These are phyloP conservation scores for Rhabdomys pumilio DNA, from an alignment of 2,797 vertebrate species.

Conservation along the genomic window DNA sequence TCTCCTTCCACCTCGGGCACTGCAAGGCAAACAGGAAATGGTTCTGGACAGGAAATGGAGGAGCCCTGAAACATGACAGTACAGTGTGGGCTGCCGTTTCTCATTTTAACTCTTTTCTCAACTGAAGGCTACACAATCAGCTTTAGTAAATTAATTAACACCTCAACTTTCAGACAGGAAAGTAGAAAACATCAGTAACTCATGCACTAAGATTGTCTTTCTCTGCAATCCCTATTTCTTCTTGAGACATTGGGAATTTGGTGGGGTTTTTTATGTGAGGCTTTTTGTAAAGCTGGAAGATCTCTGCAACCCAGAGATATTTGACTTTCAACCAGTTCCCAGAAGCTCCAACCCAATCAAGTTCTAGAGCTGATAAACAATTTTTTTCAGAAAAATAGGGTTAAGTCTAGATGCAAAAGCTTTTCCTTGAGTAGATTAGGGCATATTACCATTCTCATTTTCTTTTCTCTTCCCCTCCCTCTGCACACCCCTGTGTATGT, in stretches of 20 bases:
- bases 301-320: neutral
- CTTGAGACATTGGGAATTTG: constrained; percentile 25
- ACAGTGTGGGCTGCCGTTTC: neutral
- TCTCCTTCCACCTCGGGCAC: constrained; percentile 97
- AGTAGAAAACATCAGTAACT: constrained; percentile 47
- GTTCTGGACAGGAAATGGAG: neutral
- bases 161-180: constrained; percentile 44
- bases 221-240: constrained; percentile 1
- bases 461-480: neutral
- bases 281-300: constrained; percentile 29
- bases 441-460: neutral
- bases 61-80: neutral
- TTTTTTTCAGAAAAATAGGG: neutral
- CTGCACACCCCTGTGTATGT: too few species aligned
- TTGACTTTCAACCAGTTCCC: constrained; percentile 28
- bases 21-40: constrained; percentile 84
- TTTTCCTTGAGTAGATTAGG: neutral
- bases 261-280: neutral
- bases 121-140: constrained; percentile 29
- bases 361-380: constrained; percentile 26
- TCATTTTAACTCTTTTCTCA: constrained; percentile 16
- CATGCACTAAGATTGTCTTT: neutral
- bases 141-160: constrained; percentile 37
- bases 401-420: neutral
- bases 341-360: constrained; percentile 13